These are phyloP conservation scores for Serinus canaria DNA, from an alignment of 2,113 vertebrate species.

Conservation along the genomic window DNA sequence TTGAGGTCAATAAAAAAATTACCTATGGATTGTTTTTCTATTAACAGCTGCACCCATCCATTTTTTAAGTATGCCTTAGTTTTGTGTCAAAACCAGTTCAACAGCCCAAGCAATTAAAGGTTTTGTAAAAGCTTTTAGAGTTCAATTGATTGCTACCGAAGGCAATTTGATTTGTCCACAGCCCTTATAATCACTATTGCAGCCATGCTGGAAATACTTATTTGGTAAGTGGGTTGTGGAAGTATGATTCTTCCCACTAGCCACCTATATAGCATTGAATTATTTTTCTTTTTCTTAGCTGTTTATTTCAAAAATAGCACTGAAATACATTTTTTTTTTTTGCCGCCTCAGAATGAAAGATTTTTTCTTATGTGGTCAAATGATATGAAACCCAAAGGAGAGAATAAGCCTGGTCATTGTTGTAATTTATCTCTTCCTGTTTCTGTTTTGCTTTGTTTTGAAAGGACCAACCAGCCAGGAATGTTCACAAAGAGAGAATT, in stretches of 20 bases:
- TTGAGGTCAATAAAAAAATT: not conserved
- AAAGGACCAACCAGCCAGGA: slow-evolving; percentile 82
- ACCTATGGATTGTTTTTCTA: not conserved
- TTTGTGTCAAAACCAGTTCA: not conserved
- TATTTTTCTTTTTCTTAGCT: not conserved
- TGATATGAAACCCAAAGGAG: not conserved
- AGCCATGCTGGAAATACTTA: not conserved
- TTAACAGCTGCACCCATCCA: not conserved
- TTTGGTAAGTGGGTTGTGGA: not conserved
- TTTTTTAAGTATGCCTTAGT: not conserved
- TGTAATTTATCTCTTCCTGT: not conserved
- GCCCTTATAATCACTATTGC: not conserved
- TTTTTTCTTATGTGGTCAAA: not conserved
- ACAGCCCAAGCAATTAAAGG: not conserved
- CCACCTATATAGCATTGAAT: not conserved
- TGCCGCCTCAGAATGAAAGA: not conserved
- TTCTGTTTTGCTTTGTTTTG: not conserved
- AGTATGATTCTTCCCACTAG: not conserved
- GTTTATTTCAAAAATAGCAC: not conserved
- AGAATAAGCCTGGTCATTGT: not conserved
- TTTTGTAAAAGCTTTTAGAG: not conserved
- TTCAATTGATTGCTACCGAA: not conserved
- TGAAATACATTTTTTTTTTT: not conserved
- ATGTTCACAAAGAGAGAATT: slow-evolving; percentile 90
- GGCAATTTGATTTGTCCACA: not conserved